Evolutionary conservation across 92 coral and sea anemone species (phyloP), one percentile per base, ranked within the genome.

Genomic region (Porites lobata): DNA sequence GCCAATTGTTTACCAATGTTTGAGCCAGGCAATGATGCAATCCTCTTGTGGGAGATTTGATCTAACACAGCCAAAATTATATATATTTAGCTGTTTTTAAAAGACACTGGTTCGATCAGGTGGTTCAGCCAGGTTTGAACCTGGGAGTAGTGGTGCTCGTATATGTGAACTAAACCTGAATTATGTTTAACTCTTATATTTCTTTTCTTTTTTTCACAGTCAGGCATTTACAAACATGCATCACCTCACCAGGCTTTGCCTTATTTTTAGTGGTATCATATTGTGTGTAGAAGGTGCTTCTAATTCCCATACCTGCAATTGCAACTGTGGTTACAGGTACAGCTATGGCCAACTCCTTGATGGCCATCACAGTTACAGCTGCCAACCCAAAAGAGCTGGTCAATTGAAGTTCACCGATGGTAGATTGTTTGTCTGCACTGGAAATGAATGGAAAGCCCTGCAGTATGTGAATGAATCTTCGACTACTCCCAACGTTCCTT

Each of bases 361-460:
- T 69, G 65, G 65, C 32, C 65, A 82, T 56, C 17, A 59, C 19
- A 32, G 6, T 51, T 26, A 77, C 32, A 64, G 38, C 9, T 82
- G 86, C 14, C 68, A 56, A 0, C 19, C 32, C 7, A 53, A 69
- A 9, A 24, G 15, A 1, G 66, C 76, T 1, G 86, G 87, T 14
- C 71, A 58, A 51, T 4, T 83, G 21, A 83, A 6, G 79, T 72
- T 71, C 50, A 21, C 11, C 1, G 62, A 20, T 8, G 87, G 87
- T 1, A 43, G 59, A 59, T 57, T 83, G 29, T 29, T 18, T 5
- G 69, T 47, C 69, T 83, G 87, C 14, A 24, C 50, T 32, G 87
- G 79, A 14, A 54, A 10, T 4, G 72, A 71, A 21, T 83, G 87
- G 87, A 83, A 58, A 18, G 70, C 79, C 3, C 79, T 83, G 2